Conservation (phyloP, 2,797 vertebrate species). For the Mycteria americana region DNA sequence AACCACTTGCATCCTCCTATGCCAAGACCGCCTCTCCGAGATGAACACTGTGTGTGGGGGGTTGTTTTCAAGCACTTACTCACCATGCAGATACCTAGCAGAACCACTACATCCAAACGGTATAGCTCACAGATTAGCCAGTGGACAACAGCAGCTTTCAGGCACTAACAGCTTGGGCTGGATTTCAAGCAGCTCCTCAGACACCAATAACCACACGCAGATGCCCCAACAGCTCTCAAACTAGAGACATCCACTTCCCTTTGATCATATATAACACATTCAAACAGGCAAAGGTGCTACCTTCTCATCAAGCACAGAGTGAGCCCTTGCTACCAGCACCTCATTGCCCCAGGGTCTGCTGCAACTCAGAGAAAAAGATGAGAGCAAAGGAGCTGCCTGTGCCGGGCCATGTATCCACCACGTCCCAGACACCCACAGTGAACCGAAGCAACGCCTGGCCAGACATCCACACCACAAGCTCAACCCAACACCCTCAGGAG, state of each 20-base stretch:
- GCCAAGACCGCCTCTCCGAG: background rate
- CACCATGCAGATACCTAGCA: background rate
- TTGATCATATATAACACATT: background rate
- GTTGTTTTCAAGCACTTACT: background rate
- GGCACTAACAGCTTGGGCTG: background rate
- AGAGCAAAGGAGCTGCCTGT: background rate
- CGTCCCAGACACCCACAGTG: background rate
- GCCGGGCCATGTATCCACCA: fast-evolving
- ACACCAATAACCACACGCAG: background rate
- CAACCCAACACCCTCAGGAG: background rate
- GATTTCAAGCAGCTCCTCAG: background rate
- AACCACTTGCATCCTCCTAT: background rate
- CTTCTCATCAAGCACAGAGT: background rate
- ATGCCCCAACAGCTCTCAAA: background rate
- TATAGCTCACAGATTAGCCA: background rate
- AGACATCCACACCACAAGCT: background rate
- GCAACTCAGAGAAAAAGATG: background rate
- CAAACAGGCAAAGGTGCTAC: background rate
- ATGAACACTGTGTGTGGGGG: background rate
- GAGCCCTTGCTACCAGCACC: background rate
- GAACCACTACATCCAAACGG: background rate
- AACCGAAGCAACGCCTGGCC: background rate
- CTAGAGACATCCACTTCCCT: background rate
- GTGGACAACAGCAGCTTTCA: slow-evolving; percentile 14
- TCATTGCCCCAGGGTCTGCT: background rate